Percentiles rank a stretch among this genome's conserved stretches.
These are phyloP conservation scores for Garra rufa DNA, from an alignment of 2,113 vertebrate species.

Conservation along the genomic window DNA sequence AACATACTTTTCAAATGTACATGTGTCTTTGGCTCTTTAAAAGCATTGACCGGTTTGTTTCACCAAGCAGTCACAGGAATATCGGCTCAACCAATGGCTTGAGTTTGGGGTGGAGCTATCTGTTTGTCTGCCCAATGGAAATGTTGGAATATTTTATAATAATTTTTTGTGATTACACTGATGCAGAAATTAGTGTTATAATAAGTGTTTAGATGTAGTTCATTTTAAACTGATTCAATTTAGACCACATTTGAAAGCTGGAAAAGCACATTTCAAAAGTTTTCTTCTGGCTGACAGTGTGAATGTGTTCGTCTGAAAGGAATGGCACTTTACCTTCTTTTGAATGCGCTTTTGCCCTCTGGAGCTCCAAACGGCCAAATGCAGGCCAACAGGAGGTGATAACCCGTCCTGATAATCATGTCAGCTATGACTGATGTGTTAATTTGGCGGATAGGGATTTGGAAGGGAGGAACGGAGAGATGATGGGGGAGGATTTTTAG, in stretches of 20 bases:
- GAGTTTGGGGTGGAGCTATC: too few species aligned
- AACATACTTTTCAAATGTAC: too few species aligned
- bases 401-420: background rate
- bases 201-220: background rate
- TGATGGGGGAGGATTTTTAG: background rate
- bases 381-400: background rate
- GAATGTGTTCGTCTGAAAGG: background rate
- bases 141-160: background rate
- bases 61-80: too few species aligned
- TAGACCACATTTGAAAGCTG: background rate
- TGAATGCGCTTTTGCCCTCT: background rate
- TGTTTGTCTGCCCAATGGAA: too few species aligned
- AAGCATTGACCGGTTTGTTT: too few species aligned
- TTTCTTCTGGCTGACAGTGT: background rate
- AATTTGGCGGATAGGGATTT: background rate
- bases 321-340: background rate
- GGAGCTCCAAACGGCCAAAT: background rate
- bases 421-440: slow-evolving; percentile 15
- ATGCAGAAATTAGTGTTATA: background rate
- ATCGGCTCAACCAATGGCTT: too few species aligned
- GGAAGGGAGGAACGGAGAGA: background rate
- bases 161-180: background rate
- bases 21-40: too few species aligned
- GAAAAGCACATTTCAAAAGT: background rate
- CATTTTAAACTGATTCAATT: background rate